Percentiles rank a stretch among this genome's conserved stretches.
Evolutionary conservation across 2,797 vertebrate species (phyloP).

Genomic region (Sebastes taczanowskii): DNA sequence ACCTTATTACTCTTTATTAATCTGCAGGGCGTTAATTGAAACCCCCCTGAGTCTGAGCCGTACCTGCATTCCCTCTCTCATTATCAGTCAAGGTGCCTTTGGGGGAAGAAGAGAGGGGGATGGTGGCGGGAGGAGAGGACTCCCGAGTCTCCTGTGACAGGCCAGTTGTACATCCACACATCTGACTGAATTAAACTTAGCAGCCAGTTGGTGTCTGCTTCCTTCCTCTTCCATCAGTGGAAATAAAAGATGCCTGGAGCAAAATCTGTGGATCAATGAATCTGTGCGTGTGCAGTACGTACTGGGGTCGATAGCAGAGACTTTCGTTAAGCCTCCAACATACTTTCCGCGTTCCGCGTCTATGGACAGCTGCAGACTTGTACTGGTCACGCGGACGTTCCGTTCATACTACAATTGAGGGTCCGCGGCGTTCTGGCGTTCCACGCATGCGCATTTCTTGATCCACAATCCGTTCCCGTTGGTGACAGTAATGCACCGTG

Average conservation of each 20-base stretch:
- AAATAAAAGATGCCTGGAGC: slow-evolving; percentile 11
- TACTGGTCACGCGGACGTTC: too few species aligned
- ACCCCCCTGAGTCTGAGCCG: slow-evolving; percentile 77
- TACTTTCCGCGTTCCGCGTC: too few species aligned
- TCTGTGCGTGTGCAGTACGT: background rate
- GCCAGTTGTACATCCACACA: slow-evolving; percentile 49
- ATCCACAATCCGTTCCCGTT: too few species aligned
- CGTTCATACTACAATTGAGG: too few species aligned
- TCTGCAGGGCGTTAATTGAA: slow-evolving; percentile 89
- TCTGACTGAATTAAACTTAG: slow-evolving; percentile 54
- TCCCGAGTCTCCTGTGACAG: slow-evolving; percentile 56
- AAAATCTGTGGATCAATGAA: slow-evolving; percentile 16
- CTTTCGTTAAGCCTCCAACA: background rate
- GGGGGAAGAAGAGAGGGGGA: slow-evolving; percentile 58
- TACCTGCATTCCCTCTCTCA: slow-evolving; percentile 85
- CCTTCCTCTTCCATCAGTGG: slow-evolving; percentile 4
- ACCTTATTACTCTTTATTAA: slow-evolving; percentile 88
- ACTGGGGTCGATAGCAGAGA: background rate
- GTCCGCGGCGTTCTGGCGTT: too few species aligned
- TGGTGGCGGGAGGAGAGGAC: slow-evolving; percentile 41
- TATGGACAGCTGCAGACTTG: too few species aligned
- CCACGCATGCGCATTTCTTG: too few species aligned
- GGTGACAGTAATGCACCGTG: too few species aligned
- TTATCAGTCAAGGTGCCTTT: slow-evolving; percentile 89
- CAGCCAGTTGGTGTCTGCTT: slow-evolving; percentile 21